phyloP scores from a whole-genome alignment of 1,140 invertebrate genomes.

The Drosophila nannoptera region DNA sequence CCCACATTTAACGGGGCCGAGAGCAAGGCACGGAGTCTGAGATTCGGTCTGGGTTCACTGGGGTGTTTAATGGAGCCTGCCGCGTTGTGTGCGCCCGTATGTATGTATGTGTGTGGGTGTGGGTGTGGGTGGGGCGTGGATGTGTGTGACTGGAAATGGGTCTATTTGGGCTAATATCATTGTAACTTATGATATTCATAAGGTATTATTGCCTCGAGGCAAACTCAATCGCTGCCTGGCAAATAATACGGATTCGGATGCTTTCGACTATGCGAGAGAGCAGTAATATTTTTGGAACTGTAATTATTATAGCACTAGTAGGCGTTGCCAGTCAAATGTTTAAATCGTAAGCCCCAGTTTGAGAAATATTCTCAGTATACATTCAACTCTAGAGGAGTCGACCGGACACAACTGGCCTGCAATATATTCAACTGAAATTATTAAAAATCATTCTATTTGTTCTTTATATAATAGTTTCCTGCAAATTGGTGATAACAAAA shows the following conservation, averaged over 20 bases:
- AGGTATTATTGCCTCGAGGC: slow-evolving; percentile 52
- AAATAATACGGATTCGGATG: neutral
- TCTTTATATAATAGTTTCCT: no score
- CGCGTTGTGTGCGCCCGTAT: slow-evolving; percentile 36
- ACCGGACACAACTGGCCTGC: no score
- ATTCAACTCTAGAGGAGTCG: no score
- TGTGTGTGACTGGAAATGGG: slow-evolving; percentile 52
- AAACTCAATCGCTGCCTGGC: slow-evolving; percentile 4
- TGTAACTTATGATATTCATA: slow-evolving; percentile 72
- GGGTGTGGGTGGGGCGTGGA: slow-evolving; percentile 26
- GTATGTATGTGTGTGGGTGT: slow-evolving; percentile 21
- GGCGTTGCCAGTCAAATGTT: neutral
- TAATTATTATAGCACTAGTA: neutral
- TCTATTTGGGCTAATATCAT: slow-evolving; percentile 72
- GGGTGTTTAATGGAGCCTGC: slow-evolving; percentile 72
- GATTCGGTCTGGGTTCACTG: slow-evolving; percentile 4
- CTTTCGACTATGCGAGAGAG: neutral
- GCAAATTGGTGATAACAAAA: no score
- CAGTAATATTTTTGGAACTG: neutral
- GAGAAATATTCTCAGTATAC: no score
- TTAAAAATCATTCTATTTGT: no score
- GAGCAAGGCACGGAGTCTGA: neutral
- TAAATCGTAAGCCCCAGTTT: no score
- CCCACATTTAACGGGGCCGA: neutral
- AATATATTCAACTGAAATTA: no score